A percentile compares a stretch with the other conserved stretches of the same genome.
These are phyloP conservation scores for Cydia strobilella DNA, from an alignment of 1,140 invertebrate genomes.

Conservation along the genomic window DNA sequence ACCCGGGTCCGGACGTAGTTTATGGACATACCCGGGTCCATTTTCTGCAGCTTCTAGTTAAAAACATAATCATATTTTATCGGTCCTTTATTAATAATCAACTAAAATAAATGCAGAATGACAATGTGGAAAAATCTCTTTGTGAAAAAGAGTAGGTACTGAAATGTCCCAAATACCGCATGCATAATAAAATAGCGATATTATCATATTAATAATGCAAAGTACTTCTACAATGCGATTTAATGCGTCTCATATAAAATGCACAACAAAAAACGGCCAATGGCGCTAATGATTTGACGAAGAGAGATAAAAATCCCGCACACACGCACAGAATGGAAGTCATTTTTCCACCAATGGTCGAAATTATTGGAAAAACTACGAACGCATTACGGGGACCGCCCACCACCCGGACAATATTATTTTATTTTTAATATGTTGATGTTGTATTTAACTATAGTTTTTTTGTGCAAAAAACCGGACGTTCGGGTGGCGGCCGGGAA, in stretches of 20 bases:
- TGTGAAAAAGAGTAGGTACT: not conserved
- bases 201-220: not conserved
- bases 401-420: conserved; percentile 49
- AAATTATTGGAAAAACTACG: conserved; percentile 71
- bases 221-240: conserved; percentile 6
- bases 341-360: conserved; percentile 70
- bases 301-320: conserved; percentile 58
- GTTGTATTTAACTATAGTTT: conserved; percentile 25
- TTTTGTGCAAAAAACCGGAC: conserved; percentile 22
- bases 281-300: conserved; percentile 42
- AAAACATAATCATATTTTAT: too few relatives aligned
- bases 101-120: too few relatives aligned
- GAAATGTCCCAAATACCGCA: not conserved
- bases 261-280: not conserved
- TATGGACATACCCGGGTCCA: too few relatives aligned
- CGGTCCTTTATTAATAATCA: too few relatives aligned
- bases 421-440: conserved; percentile 55
- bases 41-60: too few relatives aligned
- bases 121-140: not conserved
- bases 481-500: not conserved
- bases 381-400: conserved; percentile 65
- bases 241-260: not conserved
- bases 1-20: too few relatives aligned
- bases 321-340: conserved; percentile 57
- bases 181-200: not conserved